Base-by-base conservation (phyloP, 2,888 invertebrate genomes). In the Malthinus flaveolus region DNA sequence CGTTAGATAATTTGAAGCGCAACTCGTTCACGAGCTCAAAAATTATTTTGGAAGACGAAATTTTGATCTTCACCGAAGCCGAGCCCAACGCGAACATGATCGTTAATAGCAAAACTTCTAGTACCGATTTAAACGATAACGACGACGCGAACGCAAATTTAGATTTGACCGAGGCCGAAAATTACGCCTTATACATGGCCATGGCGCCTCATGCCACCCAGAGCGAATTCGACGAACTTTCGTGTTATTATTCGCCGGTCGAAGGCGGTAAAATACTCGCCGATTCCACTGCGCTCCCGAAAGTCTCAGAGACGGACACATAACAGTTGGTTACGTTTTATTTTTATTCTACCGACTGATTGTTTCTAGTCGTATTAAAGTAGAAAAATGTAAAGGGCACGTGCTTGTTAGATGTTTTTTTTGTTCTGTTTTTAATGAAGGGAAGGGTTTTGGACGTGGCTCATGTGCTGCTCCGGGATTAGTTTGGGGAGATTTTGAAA, bases 161-260 rank as follows among this genome's bases (percentile, higher is more conserved):
- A 39, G 92, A 91, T 67, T 78, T 93, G 32, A 93, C 93, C 0
- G 93, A 93, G 67, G 93, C 92, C 1, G 94, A 94, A 71, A 91
- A 93, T 73, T 93, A 91, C 75, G 93, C 93, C 32, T 77, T 94
- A 58, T 94, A 94, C 68, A 93, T 92, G 69, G 88, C 90, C 51
- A 85, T 93, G 73, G 92, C 93, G 8, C 93, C 93, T 1, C 89
- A 88, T 73, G 93, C 93, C 12, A 93, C 93, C 0, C 88, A 84
- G 23, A 93, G 93, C 7, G 93, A 94, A 75, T 93, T 93, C 73
- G 94, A 94, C 66, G 94, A 94, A 69, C 87, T 88, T 72, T 92
- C 92, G 42, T 91, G 90, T 75, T 93, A 92, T 74, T 93, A 93
- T 73, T 89, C 92, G 33, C 89, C 91, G 7, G 87, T 93, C 4